phyloP scores from a whole-genome alignment of 2,797 vertebrate genomes.

The Falco concolor region DNA sequence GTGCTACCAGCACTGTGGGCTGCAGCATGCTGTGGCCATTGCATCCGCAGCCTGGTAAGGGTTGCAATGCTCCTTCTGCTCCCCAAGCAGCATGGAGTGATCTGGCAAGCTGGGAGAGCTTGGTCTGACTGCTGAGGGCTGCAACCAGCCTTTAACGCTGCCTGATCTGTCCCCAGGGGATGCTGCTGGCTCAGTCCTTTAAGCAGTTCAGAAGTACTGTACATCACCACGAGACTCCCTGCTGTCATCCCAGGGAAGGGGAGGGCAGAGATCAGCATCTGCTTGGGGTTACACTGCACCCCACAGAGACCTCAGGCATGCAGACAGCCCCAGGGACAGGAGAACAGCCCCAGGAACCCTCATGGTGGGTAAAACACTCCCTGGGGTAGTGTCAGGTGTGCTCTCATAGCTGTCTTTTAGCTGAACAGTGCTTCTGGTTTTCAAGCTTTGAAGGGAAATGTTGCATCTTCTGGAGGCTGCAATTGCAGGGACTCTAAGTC shows the following conservation, averaged over 20 bases:
- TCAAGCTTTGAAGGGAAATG: not conserved
- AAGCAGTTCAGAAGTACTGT: not conserved
- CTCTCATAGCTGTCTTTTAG: not conserved
- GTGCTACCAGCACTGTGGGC: not conserved
- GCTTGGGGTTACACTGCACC: not conserved
- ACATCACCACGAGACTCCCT: not conserved
- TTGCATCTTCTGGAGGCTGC: not conserved
- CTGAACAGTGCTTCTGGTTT: not conserved
- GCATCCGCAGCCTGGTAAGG: not conserved
- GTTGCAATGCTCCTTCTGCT: not conserved
- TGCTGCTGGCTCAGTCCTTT: not conserved
- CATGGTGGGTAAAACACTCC: fast-evolving
- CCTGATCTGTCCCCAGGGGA: fast-evolving
- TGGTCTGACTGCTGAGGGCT: not conserved
- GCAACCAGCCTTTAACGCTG: not conserved
- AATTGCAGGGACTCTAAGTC: not conserved
- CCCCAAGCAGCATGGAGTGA: fast-evolving
- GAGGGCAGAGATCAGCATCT: not conserved
- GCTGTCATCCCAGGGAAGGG: not conserved
- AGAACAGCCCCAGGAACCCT: no score
- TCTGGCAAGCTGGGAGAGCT: not conserved
- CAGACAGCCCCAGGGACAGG: not conserved
- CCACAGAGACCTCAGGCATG: not conserved
- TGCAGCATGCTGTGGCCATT: not conserved
- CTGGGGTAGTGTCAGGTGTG: fast-evolving